phyloP scores from a whole-genome alignment of 2,888 invertebrate species.

The Hyalella azteca region DNA sequence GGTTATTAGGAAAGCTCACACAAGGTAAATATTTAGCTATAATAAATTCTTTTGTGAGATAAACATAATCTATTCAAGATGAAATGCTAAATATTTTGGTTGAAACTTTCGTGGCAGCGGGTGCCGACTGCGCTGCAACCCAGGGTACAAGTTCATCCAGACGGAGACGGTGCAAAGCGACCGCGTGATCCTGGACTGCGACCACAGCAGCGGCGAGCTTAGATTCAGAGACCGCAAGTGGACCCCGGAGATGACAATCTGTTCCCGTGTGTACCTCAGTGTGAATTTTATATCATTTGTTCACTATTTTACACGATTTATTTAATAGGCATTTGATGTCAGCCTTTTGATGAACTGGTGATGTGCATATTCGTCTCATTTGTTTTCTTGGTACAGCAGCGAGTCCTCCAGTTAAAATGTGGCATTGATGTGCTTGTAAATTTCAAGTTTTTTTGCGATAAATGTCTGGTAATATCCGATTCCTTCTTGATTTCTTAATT shows the following conservation, averaged over 20 bases:
- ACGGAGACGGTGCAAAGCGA: neutral
- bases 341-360: no score
- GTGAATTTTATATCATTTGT: no score
- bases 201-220: slow-evolving; percentile 13
- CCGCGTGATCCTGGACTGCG: slow-evolving; percentile 1
- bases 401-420: no score
- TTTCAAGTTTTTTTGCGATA: no score
- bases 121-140: slow-evolving; percentile 15
- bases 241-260: slow-evolving; percentile 17
- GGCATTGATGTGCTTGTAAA: no score
- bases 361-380: no score
- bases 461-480: neutral
- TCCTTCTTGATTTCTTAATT: neutral
- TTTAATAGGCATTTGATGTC: no score
- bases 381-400: no score
- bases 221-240: slow-evolving; percentile 10
- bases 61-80: neutral
- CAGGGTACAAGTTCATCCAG: slow-evolving; percentile 24
- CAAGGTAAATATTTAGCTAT: neutral
- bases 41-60: neutral
- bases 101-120: slow-evolving; percentile 6
- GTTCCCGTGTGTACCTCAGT: neutral
- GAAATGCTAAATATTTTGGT: neutral
- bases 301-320: no score
- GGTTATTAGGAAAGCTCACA: no score